phyloP scores from a whole-genome alignment of 2,888 invertebrate species.

The Camponotus fellah region DNA sequence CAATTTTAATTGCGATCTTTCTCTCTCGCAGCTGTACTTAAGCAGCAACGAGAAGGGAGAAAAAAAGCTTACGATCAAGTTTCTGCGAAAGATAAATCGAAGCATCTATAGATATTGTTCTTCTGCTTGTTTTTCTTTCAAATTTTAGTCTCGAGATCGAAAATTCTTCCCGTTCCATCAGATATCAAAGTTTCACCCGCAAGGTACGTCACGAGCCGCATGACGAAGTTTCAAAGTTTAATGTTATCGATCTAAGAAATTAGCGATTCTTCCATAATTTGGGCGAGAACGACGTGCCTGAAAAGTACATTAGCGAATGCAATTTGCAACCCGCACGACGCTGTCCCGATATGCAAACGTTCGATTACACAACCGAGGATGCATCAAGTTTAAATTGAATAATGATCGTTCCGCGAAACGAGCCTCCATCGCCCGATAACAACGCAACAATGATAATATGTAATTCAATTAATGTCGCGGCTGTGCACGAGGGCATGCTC shows the following conservation, averaged over 20 bases:
- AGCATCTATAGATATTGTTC: neutral
- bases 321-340: conserved; percentile 31
- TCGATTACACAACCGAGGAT: conserved; percentile 61
- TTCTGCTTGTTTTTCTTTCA: neutral
- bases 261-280: conserved; percentile 29
- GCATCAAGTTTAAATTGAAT: conserved; percentile 77
- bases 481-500: conserved; percentile 61
- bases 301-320: conserved; percentile 36
- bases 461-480: conserved; percentile 75
- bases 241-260: conserved; percentile 33
- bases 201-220: neutral
- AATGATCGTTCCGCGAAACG: conserved; percentile 73
- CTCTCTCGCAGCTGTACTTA: neutral
- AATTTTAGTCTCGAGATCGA: conserved; percentile 13
- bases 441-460: conserved; percentile 73
- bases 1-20: conserved; percentile 9
- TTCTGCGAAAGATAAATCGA: neutral
- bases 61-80: neutral
- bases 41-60: neutral
- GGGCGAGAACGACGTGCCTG: conserved; percentile 22
- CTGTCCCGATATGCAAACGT: conserved; percentile 62
- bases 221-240: conserved; percentile 32
- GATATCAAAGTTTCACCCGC: conserved; percentile 6
- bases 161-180: neutral
- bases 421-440: conserved; percentile 73